Evolutionary conservation across 2,113 vertebrate species (phyloP).

Genomic region (Planiliza haematocheilus): DNA sequence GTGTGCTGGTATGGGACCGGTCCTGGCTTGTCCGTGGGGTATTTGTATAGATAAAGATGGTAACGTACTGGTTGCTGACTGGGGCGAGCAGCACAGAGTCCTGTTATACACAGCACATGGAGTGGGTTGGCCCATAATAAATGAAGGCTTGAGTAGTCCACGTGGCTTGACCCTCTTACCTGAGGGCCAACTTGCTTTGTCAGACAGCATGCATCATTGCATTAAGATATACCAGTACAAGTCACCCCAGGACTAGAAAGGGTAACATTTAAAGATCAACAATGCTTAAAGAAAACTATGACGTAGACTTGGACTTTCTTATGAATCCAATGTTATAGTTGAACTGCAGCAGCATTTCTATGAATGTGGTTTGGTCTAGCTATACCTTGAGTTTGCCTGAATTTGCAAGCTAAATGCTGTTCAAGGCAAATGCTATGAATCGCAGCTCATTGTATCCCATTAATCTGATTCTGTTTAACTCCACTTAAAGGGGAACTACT

Average conservation of each 20-base stretch:
- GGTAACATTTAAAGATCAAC: background rate
- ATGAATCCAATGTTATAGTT: background rate
- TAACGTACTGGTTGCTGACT: slow-evolving; percentile 84
- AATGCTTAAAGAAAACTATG: background rate
- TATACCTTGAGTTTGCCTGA: background rate
- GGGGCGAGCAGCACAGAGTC: slow-evolving; percentile 81
- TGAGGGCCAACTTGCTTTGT: slow-evolving; percentile 80
- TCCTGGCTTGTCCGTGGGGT: slow-evolving; percentile 85
- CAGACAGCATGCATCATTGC: slow-evolving; percentile 88
- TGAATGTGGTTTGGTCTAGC: background rate
- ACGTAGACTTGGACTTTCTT: no score
- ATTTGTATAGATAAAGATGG: slow-evolving; percentile 83
- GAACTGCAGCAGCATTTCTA: background rate
- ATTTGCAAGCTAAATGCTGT: background rate
- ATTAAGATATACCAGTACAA: slow-evolving; percentile 87
- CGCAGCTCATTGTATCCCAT: background rate
- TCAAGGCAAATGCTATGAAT: slow-evolving; percentile 1
- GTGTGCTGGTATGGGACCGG: slow-evolving; percentile 77
- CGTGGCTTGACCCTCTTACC: slow-evolving; percentile 82
- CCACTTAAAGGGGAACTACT: no score
- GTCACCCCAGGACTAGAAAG: slow-evolving; percentile 29
- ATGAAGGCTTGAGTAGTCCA: slow-evolving; percentile 83
- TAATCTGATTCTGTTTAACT: background rate
- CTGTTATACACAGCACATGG: slow-evolving; percentile 80
- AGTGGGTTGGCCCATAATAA: slow-evolving; percentile 71